phyloP scores from a whole-genome alignment of 64 coral and sea anemone species.

The Stichodactyla mertensii region DNA sequence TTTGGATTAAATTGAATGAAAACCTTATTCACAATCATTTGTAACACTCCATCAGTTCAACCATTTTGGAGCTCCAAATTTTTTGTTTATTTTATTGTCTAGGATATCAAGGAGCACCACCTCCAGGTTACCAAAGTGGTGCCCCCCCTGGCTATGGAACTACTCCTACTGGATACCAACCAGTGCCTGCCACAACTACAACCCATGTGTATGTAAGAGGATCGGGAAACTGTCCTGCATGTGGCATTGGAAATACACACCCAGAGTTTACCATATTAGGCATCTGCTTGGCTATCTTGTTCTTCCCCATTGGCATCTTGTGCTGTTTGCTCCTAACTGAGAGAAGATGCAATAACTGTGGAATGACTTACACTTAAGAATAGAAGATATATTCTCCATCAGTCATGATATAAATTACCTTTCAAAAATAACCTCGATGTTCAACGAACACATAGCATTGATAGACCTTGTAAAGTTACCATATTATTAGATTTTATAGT shows the following conservation, averaged over 20 bases:
- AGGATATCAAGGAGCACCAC: background rate
- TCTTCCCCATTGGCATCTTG: conserved; percentile 72
- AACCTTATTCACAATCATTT: too few relatives aligned
- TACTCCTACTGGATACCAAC: conserved; percentile 50
- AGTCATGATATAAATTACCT: too few relatives aligned
- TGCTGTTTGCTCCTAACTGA: conserved; percentile 78
- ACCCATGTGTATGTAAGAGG: conserved; percentile 49
- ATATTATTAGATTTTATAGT: too few relatives aligned
- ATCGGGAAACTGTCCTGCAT: conserved; percentile 66
- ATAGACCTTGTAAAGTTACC: too few relatives aligned
- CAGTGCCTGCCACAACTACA: conserved; percentile 12
- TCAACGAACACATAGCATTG: too few relatives aligned
- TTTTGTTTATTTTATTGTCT: background rate
- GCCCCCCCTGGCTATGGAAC: conserved; percentile 24
- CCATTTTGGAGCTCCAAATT: too few relatives aligned
- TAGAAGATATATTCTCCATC: too few relatives aligned
- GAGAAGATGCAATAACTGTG: conserved; percentile 70
- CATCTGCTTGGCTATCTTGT: conserved; percentile 64
- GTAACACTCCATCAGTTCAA: too few relatives aligned
- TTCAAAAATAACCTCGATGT: too few relatives aligned
- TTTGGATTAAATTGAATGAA: too few relatives aligned
- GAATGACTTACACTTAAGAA: conserved; percentile 60
- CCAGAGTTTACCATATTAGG: conserved; percentile 58
- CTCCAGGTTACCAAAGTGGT: conserved; percentile 62
- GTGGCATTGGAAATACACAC: conserved; percentile 35